Base-by-base conservation (phyloP, 2,888 invertebrate species). In the Ophion obscuratus region DNA sequence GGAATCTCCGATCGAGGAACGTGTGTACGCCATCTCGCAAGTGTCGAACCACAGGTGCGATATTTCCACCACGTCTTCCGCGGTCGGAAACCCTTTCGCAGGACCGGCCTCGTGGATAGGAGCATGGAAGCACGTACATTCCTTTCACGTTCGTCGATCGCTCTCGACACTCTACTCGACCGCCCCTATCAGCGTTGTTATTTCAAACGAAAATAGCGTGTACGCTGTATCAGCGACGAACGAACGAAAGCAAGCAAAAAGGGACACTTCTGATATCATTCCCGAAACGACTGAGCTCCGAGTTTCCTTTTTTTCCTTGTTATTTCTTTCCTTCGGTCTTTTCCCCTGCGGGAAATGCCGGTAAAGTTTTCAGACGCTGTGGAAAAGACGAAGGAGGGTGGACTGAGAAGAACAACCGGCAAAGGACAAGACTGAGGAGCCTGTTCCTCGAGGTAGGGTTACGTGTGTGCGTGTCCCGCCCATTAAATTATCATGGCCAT, bases 401-500 rank as follows among this genome's bases (percentile, higher is more conserved):
- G 81, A 77, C 67, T 76, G 36, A 40, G 31, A 57, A 74, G 24
- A 62, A 20, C 79, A 73, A 62, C 79, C 70, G 73, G 71, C 75
- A 44, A 75, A 27, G 73, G 61, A 9, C 71, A 40, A 40, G 70
- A 61, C 74, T 24, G 44, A 64, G 40, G 47, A 74, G 67, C 78
- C 75, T 75, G 68, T 76, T 76, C 27, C 81, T 64, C 59, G 67
- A 20, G 74, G 73, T 80, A 68, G 73, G 44, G 59, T 62, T 68
- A 62, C 53, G 57, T 44, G 47, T 20, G 53, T 31, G 57, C 83
- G 75, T 84, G 75, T 86, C 36, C 75, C 80, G 83, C 81, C 88
- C 89, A 90, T 89, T 90, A 89, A 90, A 90, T 88, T 88, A 90
- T 89, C 88, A 88, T 87, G 88, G 89, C 81, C 82, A 87, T 89